Evolutionary conservation across 64 coral and sea anemone species (phyloP), one percentile per base, ranked within the genome.

Genomic region (Montipora capricornis): DNA sequence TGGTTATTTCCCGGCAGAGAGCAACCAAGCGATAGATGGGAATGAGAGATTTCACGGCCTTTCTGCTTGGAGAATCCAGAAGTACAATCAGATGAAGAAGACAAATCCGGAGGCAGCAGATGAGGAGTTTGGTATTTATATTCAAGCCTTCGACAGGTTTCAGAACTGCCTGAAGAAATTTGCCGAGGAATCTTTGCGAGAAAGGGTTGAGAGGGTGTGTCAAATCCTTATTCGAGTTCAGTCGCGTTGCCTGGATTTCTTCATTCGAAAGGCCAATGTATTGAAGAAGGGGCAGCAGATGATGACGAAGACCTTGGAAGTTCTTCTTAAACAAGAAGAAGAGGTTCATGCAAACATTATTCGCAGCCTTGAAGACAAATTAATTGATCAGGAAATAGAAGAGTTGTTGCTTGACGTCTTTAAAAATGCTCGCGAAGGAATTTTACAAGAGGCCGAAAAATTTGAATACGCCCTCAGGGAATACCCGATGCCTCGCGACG

Each of bases 221-320:
- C 52, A 76, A 24, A 68, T 52, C 5, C 57, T 94, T 3, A 89
- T 84, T 10, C 47, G 77, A 20, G 93, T 94, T 12, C 79, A 89
- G 2, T 83, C 87, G 5, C 73, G 93, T 16, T 94, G 93, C 66
- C 59, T 94, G 50, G 66, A 90, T 16, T 94, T 94, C 69, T 94
- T 94, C 49, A 94, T 94, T 68, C 75, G 89, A 59, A 94, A 84
- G 57, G 93, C 93, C 10, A 94, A 94, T 44, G 20, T 81, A 5
- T 57, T 94, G 20, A 89, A 90, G 20, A 75, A 83, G 49, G 83
- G 60, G 4, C 80, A 87, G 17, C 26, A 76, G 75, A 12, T 57
- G 9, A 90, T 67, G 50, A 20, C 68, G 19, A 77, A 49, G n/a
- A 94, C 89, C 51, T 45, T 94, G 0, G 62, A 84, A 8, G 44